These are phyloP conservation scores for Indicator maculatus DNA, from an alignment of 2,113 vertebrate species.

Conservation along the genomic window DNA sequence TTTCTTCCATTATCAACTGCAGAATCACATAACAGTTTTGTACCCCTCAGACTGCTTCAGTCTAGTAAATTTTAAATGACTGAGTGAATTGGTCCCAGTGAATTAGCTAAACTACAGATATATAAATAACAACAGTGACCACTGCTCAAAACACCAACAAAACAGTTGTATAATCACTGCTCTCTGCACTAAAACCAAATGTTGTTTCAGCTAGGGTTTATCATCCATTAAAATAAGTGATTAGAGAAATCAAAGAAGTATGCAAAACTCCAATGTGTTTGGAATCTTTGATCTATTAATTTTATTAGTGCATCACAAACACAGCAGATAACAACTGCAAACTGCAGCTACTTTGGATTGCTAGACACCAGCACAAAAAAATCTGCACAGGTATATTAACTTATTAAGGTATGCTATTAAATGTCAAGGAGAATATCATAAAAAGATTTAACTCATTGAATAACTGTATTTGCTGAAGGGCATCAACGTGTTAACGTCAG, in stretches of 20 bases:
- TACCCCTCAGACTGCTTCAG: background rate
- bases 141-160: background rate
- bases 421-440: slow-evolving; percentile 10
- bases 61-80: background rate
- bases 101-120: background rate
- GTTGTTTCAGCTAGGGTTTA: background rate
- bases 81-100: background rate
- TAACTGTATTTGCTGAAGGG: slow-evolving; percentile 29
- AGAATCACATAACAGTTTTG: background rate
- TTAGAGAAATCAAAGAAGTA: background rate
- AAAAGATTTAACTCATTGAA: slow-evolving; percentile 34
- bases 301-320: background rate
- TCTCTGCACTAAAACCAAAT: background rate
- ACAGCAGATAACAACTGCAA: background rate
- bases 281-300: background rate
- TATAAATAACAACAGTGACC: background rate
- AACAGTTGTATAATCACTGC: background rate
- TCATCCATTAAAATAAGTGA: slow-evolving; percentile 7
- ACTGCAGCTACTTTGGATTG: background rate
- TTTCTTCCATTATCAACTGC: background rate
- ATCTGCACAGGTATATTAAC: background rate
- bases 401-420: slow-evolving; percentile 28
- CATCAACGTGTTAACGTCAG: slow-evolving; percentile 17
- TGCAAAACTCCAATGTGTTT: background rate
- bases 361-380: background rate